Evolutionary conservation across 2,113 vertebrate genomes (phyloP).

Genomic region (Plectropomus leopardus): DNA sequence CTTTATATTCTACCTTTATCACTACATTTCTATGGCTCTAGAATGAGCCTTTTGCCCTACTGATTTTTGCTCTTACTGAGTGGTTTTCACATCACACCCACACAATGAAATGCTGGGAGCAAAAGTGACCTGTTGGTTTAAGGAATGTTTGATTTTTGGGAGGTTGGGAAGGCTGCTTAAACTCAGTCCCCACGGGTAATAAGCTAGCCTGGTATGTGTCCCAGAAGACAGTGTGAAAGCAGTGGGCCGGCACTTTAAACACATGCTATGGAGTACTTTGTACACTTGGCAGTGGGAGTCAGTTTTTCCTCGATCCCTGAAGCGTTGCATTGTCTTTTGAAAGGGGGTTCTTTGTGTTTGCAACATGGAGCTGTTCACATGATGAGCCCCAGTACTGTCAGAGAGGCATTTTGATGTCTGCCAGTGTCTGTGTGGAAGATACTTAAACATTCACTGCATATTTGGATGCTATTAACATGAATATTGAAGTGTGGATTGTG

Average conservation of each 20-base stretch:
- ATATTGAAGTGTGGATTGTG: slow-evolving; percentile 39
- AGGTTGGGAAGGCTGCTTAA: slow-evolving; percentile 41
- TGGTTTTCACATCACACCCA: slow-evolving; percentile 38
- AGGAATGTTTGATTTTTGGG: slow-evolving; percentile 42
- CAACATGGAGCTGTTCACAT: slow-evolving; percentile 62
- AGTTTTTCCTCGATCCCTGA: slow-evolving; percentile 71
- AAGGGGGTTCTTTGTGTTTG: slow-evolving; percentile 71
- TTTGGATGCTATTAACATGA: slow-evolving; percentile 64
- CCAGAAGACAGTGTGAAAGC: slow-evolving; percentile 55
- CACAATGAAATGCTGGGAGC: slow-evolving; percentile 35
- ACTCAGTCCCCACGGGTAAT: slow-evolving; percentile 43
- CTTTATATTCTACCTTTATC: neutral
- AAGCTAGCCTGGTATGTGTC: slow-evolving; percentile 43
- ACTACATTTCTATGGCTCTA: neutral
- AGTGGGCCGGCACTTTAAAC: slow-evolving; percentile 55
- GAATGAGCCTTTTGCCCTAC: slow-evolving; percentile 5
- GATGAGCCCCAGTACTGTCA: slow-evolving; percentile 69
- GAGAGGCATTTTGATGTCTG: slow-evolving; percentile 65
- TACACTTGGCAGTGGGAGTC: slow-evolving; percentile 70
- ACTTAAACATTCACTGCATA: slow-evolving; percentile 70
- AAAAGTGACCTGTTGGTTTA: slow-evolving; percentile 50
- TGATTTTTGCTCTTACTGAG: slow-evolving; percentile 20
- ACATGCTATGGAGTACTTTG: slow-evolving; percentile 68
- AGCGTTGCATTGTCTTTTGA: slow-evolving; percentile 77
- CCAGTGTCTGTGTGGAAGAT: slow-evolving; percentile 48